A percentile compares a stretch with the other conserved stretches of the same genome.
phyloP scores from a whole-genome alignment of 2,888 invertebrate genomes.

The Nephrotoma flavescens region DNA sequence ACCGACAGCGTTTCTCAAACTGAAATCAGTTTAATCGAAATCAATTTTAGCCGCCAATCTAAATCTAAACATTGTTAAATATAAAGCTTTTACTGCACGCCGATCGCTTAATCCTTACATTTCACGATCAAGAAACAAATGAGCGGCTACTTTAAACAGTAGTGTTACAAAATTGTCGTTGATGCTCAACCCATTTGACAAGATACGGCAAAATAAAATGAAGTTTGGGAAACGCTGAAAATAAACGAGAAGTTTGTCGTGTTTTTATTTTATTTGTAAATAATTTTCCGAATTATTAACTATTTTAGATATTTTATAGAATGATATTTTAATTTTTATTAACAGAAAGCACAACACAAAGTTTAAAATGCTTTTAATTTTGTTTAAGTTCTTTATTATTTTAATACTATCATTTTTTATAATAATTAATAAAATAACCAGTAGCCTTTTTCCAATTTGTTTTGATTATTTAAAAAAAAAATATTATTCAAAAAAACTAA shows the following conservation, averaged over 20 bases:
- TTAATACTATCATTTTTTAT: background rate
- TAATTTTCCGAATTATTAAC: background rate
- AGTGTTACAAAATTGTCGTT: too few species aligned
- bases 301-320: background rate
- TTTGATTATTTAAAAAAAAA: background rate
- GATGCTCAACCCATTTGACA: too few species aligned
- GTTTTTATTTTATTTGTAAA: background rate
- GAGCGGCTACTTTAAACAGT: too few species aligned
- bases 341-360: background rate
- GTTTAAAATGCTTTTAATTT: background rate
- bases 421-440: background rate
- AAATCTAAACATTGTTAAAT: too few species aligned
- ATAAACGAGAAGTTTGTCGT: background rate
- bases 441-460: background rate
- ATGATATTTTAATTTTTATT: background rate
- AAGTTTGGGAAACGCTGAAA: background rate
- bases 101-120: too few species aligned
- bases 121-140: too few species aligned
- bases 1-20: background rate
- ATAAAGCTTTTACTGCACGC: too few species aligned
- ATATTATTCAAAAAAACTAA: background rate
- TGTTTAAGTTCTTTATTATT: background rate
- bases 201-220: too few species aligned
- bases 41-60: too few species aligned
- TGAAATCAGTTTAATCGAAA: too few species aligned